Percentiles rank a stretch among this genome's conserved stretches.
Conservation (phyloP, 2,888 invertebrate species). For the Urechis unicinctus region DNA sequence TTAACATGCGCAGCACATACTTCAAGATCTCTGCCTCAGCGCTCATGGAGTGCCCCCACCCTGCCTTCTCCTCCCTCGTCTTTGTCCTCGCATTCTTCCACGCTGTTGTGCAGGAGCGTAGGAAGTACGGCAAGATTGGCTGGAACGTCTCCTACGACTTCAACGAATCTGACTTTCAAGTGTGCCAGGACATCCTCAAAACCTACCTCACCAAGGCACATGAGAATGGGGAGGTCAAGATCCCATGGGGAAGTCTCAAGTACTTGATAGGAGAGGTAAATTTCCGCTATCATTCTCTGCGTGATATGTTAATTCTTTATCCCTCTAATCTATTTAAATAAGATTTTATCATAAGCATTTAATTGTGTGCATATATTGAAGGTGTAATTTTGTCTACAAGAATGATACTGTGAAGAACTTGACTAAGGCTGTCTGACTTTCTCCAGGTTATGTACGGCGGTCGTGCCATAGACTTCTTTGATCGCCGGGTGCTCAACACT, state of each 20-base stretch:
- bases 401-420: too few relatives aligned
- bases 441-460: slow-evolving; percentile 87
- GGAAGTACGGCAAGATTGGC: slow-evolving; percentile 88
- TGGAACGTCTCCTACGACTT: slow-evolving; percentile 94
- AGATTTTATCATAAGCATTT: background rate
- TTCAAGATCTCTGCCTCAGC: slow-evolving; percentile 73
- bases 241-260: slow-evolving; percentile 86
- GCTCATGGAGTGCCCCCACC: slow-evolving; percentile 68
- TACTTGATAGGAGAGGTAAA: slow-evolving; percentile 83
- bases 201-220: slow-evolving; percentile 73
- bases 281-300: background rate
- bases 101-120: slow-evolving; percentile 81
- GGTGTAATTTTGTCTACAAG: too few relatives aligned
- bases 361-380: background rate
- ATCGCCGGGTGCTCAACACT: slow-evolving; percentile 74
- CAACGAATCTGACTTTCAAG: slow-evolving; percentile 82
- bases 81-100: slow-evolving; percentile 90
- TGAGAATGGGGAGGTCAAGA: slow-evolving; percentile 56
- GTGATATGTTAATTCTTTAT: background rate
- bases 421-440: too few relatives aligned
- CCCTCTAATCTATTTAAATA: background rate
- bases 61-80: slow-evolving; percentile 71
- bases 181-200: slow-evolving; percentile 77
- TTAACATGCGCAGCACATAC: slow-evolving; percentile 82
- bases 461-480: slow-evolving; percentile 84